Evolutionary conservation across 2,888 invertebrate species (phyloP).

Genomic region (Cheilosia soror): DNA sequence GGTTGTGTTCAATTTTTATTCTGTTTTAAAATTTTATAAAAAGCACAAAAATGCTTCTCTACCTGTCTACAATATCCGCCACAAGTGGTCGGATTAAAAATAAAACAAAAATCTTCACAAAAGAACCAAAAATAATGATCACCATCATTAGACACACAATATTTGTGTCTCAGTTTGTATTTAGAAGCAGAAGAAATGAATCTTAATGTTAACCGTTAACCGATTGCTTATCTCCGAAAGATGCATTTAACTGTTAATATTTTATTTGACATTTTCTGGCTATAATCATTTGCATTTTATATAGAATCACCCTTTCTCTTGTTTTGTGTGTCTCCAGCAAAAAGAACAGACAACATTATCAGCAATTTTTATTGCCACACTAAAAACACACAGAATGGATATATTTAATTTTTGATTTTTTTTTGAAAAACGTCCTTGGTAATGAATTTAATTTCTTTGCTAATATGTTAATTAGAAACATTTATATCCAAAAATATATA

Average conservation of each 20-base stretch:
- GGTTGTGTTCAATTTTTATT: conserved; percentile 1
- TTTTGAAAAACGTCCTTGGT: conserved; percentile 51
- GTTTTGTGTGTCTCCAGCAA: not conserved
- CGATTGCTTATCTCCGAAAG: conserved; percentile 25
- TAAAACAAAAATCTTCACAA: conserved; percentile 4
- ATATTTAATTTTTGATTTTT: not conserved
- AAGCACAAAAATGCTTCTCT: not conserved
- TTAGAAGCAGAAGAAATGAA: not conserved
- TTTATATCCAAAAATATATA: conserved; percentile 39
- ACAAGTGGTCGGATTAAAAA: not conserved
- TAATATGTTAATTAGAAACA: conserved; percentile 65
- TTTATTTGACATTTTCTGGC: conserved; percentile 35
- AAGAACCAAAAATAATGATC: not conserved
- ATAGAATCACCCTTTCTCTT: conserved; percentile 50
- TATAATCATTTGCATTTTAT: conserved; percentile 64
- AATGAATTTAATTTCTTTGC: conserved; percentile 62
- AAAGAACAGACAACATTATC: conserved; percentile 17
- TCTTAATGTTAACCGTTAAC: conserved; percentile 9
- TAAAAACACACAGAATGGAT: conserved; percentile 19
- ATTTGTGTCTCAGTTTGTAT: not conserved
- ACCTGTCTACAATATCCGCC: conserved; percentile 19
- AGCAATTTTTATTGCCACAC: conserved; percentile 47
- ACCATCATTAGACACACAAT: not conserved
- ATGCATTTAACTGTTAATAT: conserved; percentile 43
- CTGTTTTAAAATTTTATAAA: conserved; percentile 1